Conservation (phyloP, 2,797 vertebrate species). For the Gadopsis bispinosus region DNA sequence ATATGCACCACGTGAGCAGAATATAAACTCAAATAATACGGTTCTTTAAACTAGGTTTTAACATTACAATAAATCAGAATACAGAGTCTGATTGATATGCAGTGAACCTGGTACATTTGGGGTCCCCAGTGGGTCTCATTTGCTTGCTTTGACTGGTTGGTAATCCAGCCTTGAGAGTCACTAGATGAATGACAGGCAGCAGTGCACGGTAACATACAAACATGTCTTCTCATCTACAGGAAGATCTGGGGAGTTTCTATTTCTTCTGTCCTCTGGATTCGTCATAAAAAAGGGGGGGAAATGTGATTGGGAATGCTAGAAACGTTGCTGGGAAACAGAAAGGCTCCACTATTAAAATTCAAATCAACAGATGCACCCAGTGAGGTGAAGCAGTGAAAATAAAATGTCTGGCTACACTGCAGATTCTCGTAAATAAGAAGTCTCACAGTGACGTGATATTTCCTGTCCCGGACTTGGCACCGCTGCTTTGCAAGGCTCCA, state of each 20-base stretch:
- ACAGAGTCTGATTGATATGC: neutral
- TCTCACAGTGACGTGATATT: constrained; percentile 32
- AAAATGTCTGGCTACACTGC: constrained; percentile 46
- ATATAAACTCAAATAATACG: neutral
- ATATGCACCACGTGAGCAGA: neutral
- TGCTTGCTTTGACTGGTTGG: neutral
- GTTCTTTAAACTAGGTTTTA: neutral
- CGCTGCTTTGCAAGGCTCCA: constrained; percentile 27
- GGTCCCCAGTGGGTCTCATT: neutral
- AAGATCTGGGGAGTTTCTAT: neutral
- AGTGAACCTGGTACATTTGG: neutral
- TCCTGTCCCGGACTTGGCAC: constrained; percentile 29
- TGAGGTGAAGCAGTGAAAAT: constrained; percentile 48
- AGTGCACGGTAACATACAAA: neutral
- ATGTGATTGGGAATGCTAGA: constrained; percentile 13
- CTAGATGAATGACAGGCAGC: neutral
- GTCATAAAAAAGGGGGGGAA: neutral
- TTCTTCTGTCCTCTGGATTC: constrained; percentile 12
- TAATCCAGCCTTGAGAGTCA: neutral
- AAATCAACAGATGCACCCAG: constrained; percentile 40
- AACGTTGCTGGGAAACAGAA: constrained; percentile 18
- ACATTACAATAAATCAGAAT: neutral
- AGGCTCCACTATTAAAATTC: constrained; percentile 39
- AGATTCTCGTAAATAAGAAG: constrained; percentile 53
- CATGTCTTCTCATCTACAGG: neutral